Evolutionary conservation across 1,140 invertebrate species (phyloP).

Genomic region (Augochlora pura): DNA sequence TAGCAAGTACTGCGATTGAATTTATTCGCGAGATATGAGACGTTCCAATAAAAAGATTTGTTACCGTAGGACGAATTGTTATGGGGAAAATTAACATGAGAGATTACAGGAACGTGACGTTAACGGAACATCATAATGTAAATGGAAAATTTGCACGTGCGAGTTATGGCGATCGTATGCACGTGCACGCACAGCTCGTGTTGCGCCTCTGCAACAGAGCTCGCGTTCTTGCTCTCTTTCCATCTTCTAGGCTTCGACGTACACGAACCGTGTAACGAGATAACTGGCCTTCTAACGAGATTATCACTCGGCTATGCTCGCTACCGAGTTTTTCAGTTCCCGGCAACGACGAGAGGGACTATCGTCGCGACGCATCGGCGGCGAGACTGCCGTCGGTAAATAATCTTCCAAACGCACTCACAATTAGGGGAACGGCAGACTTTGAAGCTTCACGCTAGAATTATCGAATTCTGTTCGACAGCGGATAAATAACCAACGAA

Average conservation of each 20-base stretch:
- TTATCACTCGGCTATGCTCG: conserved; percentile 28
- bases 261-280: conserved; percentile 46
- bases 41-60: neutral
- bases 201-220: neutral
- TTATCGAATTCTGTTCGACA: too few relatives aligned
- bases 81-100: too few relatives aligned
- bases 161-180: neutral
- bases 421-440: too few relatives aligned
- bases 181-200: neutral
- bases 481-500: too few relatives aligned
- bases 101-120: too few relatives aligned
- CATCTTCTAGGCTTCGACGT: conserved; percentile 10
- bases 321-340: conserved; percentile 24
- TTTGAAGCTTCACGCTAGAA: too few relatives aligned
- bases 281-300: conserved; percentile 56
- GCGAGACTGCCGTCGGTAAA: neutral
- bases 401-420: conserved; percentile 19
- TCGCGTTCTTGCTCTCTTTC: neutral
- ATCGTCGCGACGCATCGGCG: neutral
- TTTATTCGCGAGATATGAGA: neutral
- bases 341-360: neutral
- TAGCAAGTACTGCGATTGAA: neutral
- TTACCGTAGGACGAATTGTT: neutral
- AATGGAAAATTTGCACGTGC: neutral
- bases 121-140: too few relatives aligned